Base-by-base conservation (phyloP, 2,113 vertebrate species). In the Mesembrinibis cayennensis region DNA sequence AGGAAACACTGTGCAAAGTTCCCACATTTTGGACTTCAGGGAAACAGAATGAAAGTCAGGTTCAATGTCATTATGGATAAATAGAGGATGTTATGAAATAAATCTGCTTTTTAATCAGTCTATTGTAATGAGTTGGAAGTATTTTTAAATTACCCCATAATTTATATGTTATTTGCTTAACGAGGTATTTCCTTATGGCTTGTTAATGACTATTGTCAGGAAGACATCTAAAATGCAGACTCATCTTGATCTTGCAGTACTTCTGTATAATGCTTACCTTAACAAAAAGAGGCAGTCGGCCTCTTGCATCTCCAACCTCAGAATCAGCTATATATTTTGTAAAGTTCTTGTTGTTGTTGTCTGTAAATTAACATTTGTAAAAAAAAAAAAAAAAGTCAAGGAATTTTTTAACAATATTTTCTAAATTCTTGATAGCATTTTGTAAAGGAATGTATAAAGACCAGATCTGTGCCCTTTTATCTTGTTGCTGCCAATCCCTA, bases 101-200 rank as follows among this genome's bases (percentile, higher is more conserved):
- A 95, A 90, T 52, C 50, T 89, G 42, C 26, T 78, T 84, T 94
- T 90, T 95, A 97, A 96, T 94, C 89, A 83, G 83, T 74, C 61
- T 71, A 49, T 89, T 89, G 47, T 87, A 91, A 96, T 90, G 66
- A 89, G 49, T 45, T 93, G 27, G 44, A 94, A 96, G 81, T 40
- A 90, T 90, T 97, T 95, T 89, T 71, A 89, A 90, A 97, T 95
- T 95, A 69, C 56, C 56, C 84, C 7, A 65, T 92, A 95, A 92
- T 93, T 94, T 90, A 92, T 96, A 82, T 42, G 29, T 62, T 87
- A 82, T 96, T 96, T 97, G 83, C 74, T 89, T 96, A 92, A 97
- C 90, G 91, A 91, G 40, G 83, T 95, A 96, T 94, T 95, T 94
- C 93, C 78, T 94, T 87, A 89, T 87, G 90, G 73, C 59, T 97